Evolutionary conservation across 1,140 invertebrate species (phyloP).

Genomic region (Bombyx mori): ASM3026992v2 NC_085115.1:7989501-7990000

Average conservation of each 20-base stretch:
- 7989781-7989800: conserved; percentile 7
- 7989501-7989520: too few relatives aligned
- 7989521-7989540: too few relatives aligned
- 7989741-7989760: conserved; percentile 22
- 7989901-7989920: conserved; percentile 22
- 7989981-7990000: conserved; percentile 23
- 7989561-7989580: too few relatives aligned
- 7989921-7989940: conserved; percentile 20
- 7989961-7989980: conserved; percentile 25
- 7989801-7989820: conserved; percentile 12
- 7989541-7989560: too few relatives aligned
- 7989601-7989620: neutral
- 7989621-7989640: conserved; percentile 2
- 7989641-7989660: conserved; percentile 20
- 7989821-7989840: conserved; percentile 24
- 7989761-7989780: conserved; percentile 26
- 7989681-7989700: conserved; percentile 21
- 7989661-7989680: conserved; percentile 19
- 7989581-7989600: too few relatives aligned
- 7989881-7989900: conserved; percentile 12
- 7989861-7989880: conserved; percentile 18
- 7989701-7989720: conserved; percentile 21
- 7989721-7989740: conserved; percentile 20
- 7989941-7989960: conserved; percentile 16
- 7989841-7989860: conserved; percentile 14